Conservation (phyloP, 2,888 invertebrate genomes). For the Lepeophtheirus nordmannii region DNA sequence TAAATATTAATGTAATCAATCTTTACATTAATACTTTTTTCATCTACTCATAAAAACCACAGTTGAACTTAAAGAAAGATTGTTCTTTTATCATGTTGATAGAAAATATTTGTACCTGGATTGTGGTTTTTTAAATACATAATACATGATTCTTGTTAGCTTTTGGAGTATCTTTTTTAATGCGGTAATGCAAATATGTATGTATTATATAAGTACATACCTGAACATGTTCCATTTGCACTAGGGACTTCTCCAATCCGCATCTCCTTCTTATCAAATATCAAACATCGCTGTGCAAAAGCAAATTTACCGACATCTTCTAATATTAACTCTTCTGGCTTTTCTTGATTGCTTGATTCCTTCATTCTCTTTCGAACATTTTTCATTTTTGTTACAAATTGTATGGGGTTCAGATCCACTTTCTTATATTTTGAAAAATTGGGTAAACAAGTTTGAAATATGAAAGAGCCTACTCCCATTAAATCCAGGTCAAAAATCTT, state of each 20-base stretch:
- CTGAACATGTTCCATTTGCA: constrained; percentile 18
- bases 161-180: too few relatives aligned
- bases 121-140: too few relatives aligned
- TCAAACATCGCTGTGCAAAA: background rate
- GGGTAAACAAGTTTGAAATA: background rate
- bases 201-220: background rate
- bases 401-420: background rate
- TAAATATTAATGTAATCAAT: too few relatives aligned
- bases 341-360: background rate
- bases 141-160: too few relatives aligned
- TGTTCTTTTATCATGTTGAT: too few relatives aligned
- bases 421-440: background rate
- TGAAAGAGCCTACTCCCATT: background rate
- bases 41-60: too few relatives aligned
- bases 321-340: background rate
- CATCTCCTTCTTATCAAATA: background rate
- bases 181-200: too few relatives aligned
- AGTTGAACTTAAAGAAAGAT: too few relatives aligned
- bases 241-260: constrained; percentile 11
- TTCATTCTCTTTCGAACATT: background rate
- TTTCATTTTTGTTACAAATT: background rate
- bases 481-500: background rate
- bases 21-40: too few relatives aligned
- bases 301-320: background rate
- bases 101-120: too few relatives aligned